A percentile compares a stretch with the other conserved stretches of the same genome.
Evolutionary conservation across 2,797 vertebrate genomes (phyloP).

Genomic region (Ispidina lecontei): DNA sequence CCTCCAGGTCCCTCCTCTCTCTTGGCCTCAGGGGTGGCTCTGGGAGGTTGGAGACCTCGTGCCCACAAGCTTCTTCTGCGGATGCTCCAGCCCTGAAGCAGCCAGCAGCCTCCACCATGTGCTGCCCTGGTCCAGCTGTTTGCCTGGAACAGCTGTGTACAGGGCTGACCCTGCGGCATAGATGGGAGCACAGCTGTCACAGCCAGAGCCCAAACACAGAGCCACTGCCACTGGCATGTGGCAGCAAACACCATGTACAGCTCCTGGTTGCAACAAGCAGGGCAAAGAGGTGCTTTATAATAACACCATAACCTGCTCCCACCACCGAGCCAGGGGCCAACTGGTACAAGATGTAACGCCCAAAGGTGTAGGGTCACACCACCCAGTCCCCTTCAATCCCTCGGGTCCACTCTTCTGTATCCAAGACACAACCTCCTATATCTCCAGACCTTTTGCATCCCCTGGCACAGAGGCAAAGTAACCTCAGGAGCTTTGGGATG

Average conservation of each 20-base stretch:
- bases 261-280: background rate
- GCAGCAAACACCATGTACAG: fast-evolving
- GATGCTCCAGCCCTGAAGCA: background rate
- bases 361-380: background rate
- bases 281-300: background rate
- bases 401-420: background rate
- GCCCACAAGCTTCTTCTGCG: background rate
- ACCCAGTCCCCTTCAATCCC: fast-evolving
- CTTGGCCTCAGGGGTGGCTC: background rate
- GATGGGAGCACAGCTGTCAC: background rate
- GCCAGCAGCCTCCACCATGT: fast-evolving
- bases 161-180: fast-evolving
- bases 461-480: fast-evolving
- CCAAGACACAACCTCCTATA: background rate
- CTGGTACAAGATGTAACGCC: fast-evolving
- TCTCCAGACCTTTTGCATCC: background rate
- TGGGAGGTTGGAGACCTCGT: background rate
- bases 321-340: fast-evolving
- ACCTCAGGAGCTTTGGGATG: background rate
- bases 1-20: background rate
- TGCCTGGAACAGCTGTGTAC: fast-evolving
- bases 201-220: fast-evolving
- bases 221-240: background rate
- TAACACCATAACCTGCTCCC: background rate
- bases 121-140: background rate